Evolutionary conservation across 2,113 vertebrate genomes (phyloP), one percentile per base, ranked within the genome.

Genomic region (Hippocampus mohnikei): DNA sequence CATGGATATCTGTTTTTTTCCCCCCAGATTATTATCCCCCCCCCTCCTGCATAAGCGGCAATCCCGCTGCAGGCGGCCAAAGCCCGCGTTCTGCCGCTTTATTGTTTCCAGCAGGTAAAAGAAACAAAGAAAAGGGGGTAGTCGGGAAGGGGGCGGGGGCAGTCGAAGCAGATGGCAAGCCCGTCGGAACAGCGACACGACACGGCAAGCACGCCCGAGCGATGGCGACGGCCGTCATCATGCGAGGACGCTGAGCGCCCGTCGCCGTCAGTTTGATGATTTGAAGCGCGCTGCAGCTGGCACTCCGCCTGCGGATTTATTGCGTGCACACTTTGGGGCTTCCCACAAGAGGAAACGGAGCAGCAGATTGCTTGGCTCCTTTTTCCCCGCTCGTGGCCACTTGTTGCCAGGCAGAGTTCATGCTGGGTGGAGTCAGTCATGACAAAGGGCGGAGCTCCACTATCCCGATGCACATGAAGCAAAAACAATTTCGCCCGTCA

Each of bases 161-260:
- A 5, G 29, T 5, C 1, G 67, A 71, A 33, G 25, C 63, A 73
- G 81, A 78, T 63, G 44, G 27, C 52, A 68, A 68, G 29, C 69
- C 62, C 29, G 53, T 44, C 2, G 23, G 10, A 63, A 68, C 77
- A 67, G 3, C 68, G 72, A 50, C 50, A 37, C 77, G 11, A 85
- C 78, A 72, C 84, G 87, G 84, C 65, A 73, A 90, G 85, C 75
- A 88, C 85, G 81, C 79, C 41, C 63, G 69, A 73, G 67, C 40
- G 70, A 77, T 73, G 59, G 20, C n/a, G 46, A 77, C 69, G 37
- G 61, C 23, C 3, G 25, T 20, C 65, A 33, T 50, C 6, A 20
- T 3, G 65, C 11, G 65, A 33, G 50, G 29, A 29, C 0, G 29
- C 3, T 29, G 29, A 29, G 29, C 29, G 29, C 29, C n/a, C n/a